Conservation (phyloP, 23 tunicate genomes). For the Styela clava region DNA sequence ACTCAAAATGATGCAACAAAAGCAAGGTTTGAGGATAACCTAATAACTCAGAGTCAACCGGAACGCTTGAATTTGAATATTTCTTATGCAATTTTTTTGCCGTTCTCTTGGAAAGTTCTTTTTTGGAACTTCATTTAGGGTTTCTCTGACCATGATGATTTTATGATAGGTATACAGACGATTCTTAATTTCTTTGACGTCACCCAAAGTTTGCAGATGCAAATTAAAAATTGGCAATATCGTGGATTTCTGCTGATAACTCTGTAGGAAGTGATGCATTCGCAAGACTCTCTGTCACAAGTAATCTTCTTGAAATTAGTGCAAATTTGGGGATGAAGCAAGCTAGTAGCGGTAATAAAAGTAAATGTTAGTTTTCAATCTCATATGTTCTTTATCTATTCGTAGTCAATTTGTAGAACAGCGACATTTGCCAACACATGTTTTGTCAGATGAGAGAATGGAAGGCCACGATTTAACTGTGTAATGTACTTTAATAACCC, state of each 20-base stretch:
- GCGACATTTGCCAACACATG: neutral
- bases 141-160: slow-evolving; percentile 19
- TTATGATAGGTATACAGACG: slow-evolving; percentile 16
- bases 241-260: neutral
- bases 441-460: neutral
- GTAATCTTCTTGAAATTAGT: slow-evolving; percentile 6
- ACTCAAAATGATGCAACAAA: too few species aligned
- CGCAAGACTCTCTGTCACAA: neutral
- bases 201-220: neutral
- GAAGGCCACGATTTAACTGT: neutral
- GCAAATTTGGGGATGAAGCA: neutral
- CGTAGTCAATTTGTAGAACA: too few species aligned
- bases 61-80: neutral
- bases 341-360: slow-evolving; percentile 2
- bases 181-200: neutral
- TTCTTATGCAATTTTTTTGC: neutral
- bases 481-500: too few species aligned
- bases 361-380: too few species aligned
- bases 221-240: neutral
- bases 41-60: neutral
- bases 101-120: neutral
- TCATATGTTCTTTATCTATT: too few species aligned
- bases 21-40: slow-evolving; percentile 21
- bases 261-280: neutral
- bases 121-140: neutral